Conservation (phyloP, 1,140 invertebrate genomes). For the Zaprionus lachaisei region DNA sequence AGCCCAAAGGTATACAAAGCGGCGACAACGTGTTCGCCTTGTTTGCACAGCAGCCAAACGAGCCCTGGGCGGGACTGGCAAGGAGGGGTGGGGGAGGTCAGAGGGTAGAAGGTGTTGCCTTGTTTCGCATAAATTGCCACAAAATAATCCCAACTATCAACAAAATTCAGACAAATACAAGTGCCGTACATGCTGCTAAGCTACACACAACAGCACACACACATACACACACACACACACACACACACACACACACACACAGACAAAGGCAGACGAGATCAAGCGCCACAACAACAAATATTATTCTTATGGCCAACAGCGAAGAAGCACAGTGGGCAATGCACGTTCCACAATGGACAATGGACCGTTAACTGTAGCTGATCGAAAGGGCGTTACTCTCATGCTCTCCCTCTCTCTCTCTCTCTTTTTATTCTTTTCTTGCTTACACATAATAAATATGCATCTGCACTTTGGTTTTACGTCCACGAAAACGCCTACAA, state of each 20-base stretch:
- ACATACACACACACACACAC: slow-evolving; percentile 23
- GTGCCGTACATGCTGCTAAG: slow-evolving; percentile 24
- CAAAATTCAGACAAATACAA: slow-evolving; percentile 74
- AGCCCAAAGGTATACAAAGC: slow-evolving; percentile 66
- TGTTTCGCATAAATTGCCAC: slow-evolving; percentile 76
- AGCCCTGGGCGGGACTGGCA: slow-evolving; percentile 5
- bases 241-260: slow-evolving; percentile 26
- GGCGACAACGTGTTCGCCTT: slow-evolving; percentile 26
- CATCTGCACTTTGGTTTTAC: slow-evolving; percentile 6
- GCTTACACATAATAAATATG: slow-evolving; percentile 3
- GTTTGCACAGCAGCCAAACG: slow-evolving; percentile 21
- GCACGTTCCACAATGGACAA: neutral
- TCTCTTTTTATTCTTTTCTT: neutral
- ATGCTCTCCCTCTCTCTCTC: neutral
- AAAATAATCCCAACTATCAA: slow-evolving; percentile 83
- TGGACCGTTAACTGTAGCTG: neutral
- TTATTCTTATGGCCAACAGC: slow-evolving; percentile 59
- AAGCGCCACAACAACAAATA: slow-evolving; percentile 55
- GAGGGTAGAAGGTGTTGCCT: slow-evolving; percentile 38
- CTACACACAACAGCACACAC: slow-evolving; percentile 22
- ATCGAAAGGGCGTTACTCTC: neutral
- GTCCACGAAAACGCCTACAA: slow-evolving; percentile 3
- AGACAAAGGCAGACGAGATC: slow-evolving; percentile 36
- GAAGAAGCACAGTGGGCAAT: slow-evolving; percentile 22
- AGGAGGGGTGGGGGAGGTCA: neutral